phyloP scores from a whole-genome alignment of 2,113 vertebrate species.

The Oxyruncus cristatus region DNA sequence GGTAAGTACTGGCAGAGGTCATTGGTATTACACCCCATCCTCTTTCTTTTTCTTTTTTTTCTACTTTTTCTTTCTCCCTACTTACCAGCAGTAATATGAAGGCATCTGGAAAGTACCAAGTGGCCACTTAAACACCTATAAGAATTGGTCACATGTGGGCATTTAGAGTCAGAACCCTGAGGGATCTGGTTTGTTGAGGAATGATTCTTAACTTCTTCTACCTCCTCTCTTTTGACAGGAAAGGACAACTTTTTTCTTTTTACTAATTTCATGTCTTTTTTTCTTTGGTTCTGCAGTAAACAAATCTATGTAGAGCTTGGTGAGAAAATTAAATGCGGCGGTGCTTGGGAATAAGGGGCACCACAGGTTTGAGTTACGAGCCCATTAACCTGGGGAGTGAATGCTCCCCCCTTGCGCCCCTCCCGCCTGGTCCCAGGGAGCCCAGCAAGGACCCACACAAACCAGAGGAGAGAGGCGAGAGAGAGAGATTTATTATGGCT shows the following conservation, averaged over 20 bases:
- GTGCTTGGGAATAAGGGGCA: too few relatives aligned
- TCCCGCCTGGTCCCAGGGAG: too few relatives aligned
- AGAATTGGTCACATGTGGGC: not conserved
- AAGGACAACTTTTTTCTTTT: not conserved
- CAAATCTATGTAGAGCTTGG: not conserved
- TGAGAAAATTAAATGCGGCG: not conserved
- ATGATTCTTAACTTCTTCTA: not conserved
- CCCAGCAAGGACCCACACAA: too few relatives aligned
- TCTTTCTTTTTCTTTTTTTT: not conserved
- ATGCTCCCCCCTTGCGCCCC: too few relatives aligned
- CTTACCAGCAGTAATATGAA: not conserved
- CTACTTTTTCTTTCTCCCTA: not conserved
- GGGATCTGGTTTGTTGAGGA: not conserved
- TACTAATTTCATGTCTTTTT: not conserved
- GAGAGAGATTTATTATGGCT: too few relatives aligned
- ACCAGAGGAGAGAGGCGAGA: too few relatives aligned
- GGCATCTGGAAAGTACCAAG: not conserved
- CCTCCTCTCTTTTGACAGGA: not conserved
- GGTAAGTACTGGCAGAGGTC: conserved; percentile 68
- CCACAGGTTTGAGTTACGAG: too few relatives aligned
- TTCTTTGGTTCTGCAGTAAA: not conserved
- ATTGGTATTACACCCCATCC: not conserved
- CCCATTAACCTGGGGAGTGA: too few relatives aligned
- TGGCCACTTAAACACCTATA: not conserved
- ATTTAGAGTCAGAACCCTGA: not conserved